Percentiles rank a stretch among this genome's conserved stretches.
Evolutionary conservation across 2,113 vertebrate genomes (phyloP).

Genomic region (Sinosuthora webbiana): DNA sequence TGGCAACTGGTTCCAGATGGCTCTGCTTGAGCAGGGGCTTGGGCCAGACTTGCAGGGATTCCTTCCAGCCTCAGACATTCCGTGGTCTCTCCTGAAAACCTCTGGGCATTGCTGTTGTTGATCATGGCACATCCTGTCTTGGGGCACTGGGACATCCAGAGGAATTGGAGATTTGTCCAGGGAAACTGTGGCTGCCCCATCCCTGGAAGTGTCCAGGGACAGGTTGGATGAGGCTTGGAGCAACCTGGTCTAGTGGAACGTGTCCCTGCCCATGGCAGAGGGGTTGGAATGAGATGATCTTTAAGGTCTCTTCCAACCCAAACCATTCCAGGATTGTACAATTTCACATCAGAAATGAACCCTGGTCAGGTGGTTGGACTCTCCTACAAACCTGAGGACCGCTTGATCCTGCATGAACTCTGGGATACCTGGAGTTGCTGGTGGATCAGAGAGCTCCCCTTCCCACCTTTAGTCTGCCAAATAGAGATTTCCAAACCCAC

Average conservation of each 20-base stretch:
- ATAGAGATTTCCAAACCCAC: not conserved
- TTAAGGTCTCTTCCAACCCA: not conserved
- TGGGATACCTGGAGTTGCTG: not conserved
- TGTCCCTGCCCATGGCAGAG: not conserved
- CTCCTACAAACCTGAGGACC: not conserved
- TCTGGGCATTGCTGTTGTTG: not conserved
- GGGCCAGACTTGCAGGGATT: not conserved
- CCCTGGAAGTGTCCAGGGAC: not conserved
- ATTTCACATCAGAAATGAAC: not conserved
- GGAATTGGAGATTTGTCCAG: not conserved
- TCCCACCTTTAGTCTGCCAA: not conserved
- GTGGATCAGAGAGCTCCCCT: not conserved
- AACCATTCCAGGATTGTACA: not conserved
- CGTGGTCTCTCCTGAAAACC: not conserved
- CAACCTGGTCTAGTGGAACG: not conserved
- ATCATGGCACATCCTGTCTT: not conserved
- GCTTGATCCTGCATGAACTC: not conserved
- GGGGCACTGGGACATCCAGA: not conserved
- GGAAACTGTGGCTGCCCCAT: not conserved
- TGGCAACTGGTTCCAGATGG: not conserved
- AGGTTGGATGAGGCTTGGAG: not conserved
- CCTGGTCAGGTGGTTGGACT: not conserved
- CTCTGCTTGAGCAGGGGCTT: not conserved
- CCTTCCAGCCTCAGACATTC: not conserved
- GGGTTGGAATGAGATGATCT: not conserved